Conservation (phyloP, 2,888 invertebrate genomes). For the Fragum fragum region DNA sequence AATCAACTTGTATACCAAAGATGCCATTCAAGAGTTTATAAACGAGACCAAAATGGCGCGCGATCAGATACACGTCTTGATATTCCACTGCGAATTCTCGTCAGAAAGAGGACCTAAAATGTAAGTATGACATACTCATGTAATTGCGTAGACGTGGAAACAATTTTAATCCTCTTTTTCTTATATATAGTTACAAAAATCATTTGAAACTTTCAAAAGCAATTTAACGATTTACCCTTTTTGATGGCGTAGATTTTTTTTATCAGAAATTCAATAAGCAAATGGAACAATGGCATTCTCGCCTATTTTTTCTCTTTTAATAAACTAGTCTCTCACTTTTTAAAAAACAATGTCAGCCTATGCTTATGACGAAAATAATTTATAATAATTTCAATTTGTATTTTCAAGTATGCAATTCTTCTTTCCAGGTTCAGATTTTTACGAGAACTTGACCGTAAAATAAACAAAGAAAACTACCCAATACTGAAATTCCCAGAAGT, state of each 20-base stretch:
- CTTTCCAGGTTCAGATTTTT: slow-evolving; percentile 92
- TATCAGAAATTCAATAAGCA: neutral
- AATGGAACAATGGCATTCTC: no score
- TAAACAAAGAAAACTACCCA: slow-evolving; percentile 94
- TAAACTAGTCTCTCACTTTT: no score
- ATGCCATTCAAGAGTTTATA: slow-evolving; percentile 10
- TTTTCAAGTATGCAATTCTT: no score
- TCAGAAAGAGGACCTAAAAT: slow-evolving; percentile 67
- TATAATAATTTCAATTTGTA: no score
- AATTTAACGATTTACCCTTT: no score
- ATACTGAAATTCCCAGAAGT: slow-evolving; percentile 95
- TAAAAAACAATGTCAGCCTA: no score
- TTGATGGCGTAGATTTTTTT: no score
- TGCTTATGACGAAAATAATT: no score
- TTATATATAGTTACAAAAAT: no score
- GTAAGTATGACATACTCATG: no score
- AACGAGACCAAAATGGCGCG: slow-evolving; percentile 1
- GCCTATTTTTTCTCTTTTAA: neutral
- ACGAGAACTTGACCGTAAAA: slow-evolving; percentile 93
- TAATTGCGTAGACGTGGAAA: no score
- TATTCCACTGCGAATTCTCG: slow-evolving; percentile 69
- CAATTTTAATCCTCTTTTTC: neutral
- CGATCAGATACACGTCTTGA: slow-evolving; percentile 54
- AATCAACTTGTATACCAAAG: slow-evolving; percentile 34
- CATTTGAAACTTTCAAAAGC: no score